phyloP scores from a whole-genome alignment of 1,140 invertebrate species.

The Rhyzopertha dominica region DNA sequence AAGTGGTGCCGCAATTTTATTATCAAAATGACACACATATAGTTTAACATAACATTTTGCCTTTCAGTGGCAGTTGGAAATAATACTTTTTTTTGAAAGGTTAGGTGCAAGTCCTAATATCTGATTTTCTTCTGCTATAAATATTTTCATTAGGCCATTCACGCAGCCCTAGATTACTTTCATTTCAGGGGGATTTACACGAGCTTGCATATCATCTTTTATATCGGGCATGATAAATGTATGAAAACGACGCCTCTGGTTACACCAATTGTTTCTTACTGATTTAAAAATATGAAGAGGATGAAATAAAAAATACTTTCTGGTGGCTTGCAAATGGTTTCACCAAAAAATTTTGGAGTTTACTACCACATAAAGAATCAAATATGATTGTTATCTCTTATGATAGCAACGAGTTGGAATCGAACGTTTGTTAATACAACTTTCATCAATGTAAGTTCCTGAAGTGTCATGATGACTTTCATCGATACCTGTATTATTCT shows the following conservation, averaged over 20 bases:
- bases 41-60: conserved; percentile 15
- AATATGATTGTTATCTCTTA: background rate
- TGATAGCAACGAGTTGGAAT: too few species aligned
- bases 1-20: conserved; percentile 5
- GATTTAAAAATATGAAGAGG: conserved; percentile 9
- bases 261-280: conserved; percentile 9
- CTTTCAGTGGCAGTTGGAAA: conserved; percentile 3
- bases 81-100: conserved; percentile 6
- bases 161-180: background rate
- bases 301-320: conserved; percentile 9
- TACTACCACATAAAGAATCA: background rate
- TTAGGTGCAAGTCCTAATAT: conserved; percentile 2
- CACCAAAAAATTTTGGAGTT: background rate
- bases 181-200: conserved; percentile 1
- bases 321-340: conserved; percentile 2
- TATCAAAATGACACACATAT: too few species aligned
- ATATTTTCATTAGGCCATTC: background rate
- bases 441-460: too few species aligned
- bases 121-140: too few species aligned
- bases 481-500: too few species aligned
- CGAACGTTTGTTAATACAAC: too few species aligned
- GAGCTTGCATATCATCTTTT: background rate
- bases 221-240: conserved; percentile 3
- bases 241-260: conserved; percentile 3
- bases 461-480: too few species aligned